Evolutionary conservation across 2,797 vertebrate species (phyloP).

Genomic region (Rhynchonycteris naso): DNA sequence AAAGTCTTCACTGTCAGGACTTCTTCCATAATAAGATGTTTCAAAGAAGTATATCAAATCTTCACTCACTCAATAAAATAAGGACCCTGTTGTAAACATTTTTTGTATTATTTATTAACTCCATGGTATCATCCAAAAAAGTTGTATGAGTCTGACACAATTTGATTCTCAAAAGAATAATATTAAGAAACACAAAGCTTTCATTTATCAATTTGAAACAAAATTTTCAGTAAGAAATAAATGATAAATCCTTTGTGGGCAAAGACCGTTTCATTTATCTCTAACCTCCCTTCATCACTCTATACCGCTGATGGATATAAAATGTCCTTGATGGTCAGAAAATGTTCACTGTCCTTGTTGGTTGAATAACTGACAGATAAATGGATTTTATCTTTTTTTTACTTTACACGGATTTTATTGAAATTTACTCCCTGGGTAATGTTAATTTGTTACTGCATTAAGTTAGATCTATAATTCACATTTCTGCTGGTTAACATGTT

Average conservation of each 20-base stretch:
- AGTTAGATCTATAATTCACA: not conserved
- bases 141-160: not conserved
- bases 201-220: not conserved
- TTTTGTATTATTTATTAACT: not conserved
- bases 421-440: not conserved
- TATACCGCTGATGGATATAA: not conserved
- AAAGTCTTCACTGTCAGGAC: not conserved
- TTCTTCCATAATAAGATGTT: not conserved
- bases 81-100: not conserved
- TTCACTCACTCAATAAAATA: slow-evolving; percentile 5
- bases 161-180: not conserved
- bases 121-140: not conserved
- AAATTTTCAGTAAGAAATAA: slow-evolving; percentile 17
- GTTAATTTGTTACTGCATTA: not conserved
- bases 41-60: not conserved
- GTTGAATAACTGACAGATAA: not conserved
- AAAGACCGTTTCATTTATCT: slow-evolving; percentile 20
- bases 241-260: not conserved
- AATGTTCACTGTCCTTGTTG: not conserved
- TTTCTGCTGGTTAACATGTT: not conserved
- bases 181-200: not conserved
- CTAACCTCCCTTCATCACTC: not conserved
- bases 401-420: slow-evolving; percentile 21
- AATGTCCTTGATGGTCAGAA: not conserved
- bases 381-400: not conserved